Percentiles rank a stretch among this genome's conserved stretches.
These are phyloP conservation scores for Cataglyphis livida DNA, from an alignment of 2,888 invertebrate species.

Conservation along the genomic window DNA sequence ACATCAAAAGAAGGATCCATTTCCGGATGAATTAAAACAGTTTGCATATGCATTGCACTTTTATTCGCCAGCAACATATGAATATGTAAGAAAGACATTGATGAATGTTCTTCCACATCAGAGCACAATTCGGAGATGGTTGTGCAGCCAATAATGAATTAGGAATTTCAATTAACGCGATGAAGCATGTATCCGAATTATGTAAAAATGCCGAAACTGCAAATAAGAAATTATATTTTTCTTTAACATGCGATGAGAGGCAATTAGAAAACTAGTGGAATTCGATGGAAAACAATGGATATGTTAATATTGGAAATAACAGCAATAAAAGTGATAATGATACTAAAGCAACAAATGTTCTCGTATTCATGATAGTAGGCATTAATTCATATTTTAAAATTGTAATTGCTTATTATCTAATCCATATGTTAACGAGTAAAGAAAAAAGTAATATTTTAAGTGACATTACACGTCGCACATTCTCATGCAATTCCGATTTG, in stretches of 20 bases:
- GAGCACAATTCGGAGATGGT: neutral
- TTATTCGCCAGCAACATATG: neutral
- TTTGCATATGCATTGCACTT: neutral
- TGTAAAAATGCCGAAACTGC: neutral
- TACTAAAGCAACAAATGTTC: neutral
- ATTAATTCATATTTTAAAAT: neutral
- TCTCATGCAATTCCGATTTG: neutral
- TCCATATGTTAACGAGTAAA: neutral
- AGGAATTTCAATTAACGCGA: neutral
- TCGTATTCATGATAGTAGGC: neutral
- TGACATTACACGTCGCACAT: neutral
- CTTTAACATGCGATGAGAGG: neutral
- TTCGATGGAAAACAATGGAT: neutral
- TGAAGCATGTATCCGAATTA: neutral
- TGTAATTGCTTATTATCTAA: neutral
- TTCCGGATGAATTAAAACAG: neutral
- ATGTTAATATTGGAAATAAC: neutral
- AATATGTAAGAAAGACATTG: neutral
- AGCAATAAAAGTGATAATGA: too few species aligned
- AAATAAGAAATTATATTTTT: slow-evolving; percentile 7
- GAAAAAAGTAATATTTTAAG: neutral
- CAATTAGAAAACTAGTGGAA: neutral
- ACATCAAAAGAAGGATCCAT: neutral
- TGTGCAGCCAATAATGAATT: neutral
- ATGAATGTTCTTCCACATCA: neutral